These are phyloP conservation scores for Actenoides lindsayi DNA, from an alignment of 2,113 vertebrate species.

Conservation along the genomic window DNA sequence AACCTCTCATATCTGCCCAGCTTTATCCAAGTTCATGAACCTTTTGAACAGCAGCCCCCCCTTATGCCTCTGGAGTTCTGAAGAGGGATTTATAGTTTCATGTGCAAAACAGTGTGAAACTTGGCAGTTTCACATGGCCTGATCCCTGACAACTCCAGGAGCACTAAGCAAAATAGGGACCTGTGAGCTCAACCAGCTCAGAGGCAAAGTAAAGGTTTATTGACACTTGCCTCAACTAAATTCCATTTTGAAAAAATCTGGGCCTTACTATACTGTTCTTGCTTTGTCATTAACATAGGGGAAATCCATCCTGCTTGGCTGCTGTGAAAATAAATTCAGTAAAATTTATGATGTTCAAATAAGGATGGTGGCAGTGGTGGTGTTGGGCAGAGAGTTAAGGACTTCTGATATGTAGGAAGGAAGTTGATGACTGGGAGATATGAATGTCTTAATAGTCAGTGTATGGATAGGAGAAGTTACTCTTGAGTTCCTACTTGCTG, in stretches of 20 bases:
- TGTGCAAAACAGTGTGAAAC: conserved; percentile 58
- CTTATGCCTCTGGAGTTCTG: conserved; percentile 11
- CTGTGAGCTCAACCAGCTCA: not conserved
- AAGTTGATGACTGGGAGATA: fast-evolving
- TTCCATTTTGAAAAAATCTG: not conserved
- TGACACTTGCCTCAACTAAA: not conserved
- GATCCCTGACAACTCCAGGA: conserved; percentile 9
- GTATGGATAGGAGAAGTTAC: not conserved
- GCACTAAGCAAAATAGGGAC: not conserved
- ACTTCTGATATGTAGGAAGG: not conserved
- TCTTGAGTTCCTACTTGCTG: not conserved
- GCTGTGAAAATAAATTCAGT: not conserved
- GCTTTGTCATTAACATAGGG: not conserved
- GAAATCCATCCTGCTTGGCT: not conserved
- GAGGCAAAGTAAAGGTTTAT: conserved; percentile 10
- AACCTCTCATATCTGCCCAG: not conserved
- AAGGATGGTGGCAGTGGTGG: not conserved
- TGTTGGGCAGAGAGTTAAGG: not conserved
- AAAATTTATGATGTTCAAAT: not conserved
- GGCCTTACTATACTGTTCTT: not conserved
- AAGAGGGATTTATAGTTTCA: conserved; percentile 55
- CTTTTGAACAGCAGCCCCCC: not conserved
- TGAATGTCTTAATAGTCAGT: not conserved
- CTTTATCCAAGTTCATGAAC: conserved; percentile 59
- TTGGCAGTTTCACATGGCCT: conserved; percentile 25